Conservation (phyloP, 2,888 invertebrate species). For the Pelosia muscerda region DNA sequence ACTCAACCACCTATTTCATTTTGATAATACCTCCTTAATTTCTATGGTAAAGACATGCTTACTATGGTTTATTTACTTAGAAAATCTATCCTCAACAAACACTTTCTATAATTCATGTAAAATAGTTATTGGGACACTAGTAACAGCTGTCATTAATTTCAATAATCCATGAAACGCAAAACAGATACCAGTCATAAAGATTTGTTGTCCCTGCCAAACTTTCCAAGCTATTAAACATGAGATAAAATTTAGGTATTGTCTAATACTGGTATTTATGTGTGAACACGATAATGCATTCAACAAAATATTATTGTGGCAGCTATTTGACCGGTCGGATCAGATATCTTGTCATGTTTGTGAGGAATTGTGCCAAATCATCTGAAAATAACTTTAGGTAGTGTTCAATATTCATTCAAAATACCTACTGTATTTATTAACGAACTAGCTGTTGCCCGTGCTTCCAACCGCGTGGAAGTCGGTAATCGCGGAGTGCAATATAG, state of each 20-base stretch:
- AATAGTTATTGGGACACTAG: not conserved
- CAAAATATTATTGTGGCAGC: constrained; percentile 68
- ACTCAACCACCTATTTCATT: too few relatives aligned
- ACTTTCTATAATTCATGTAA: too few relatives aligned
- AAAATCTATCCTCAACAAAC: too few relatives aligned
- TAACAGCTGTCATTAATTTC: not conserved
- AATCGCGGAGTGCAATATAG: too few relatives aligned
- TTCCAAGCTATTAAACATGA: not conserved
- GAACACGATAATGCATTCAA: constrained; percentile 36
- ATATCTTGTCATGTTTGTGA: constrained; percentile 62
- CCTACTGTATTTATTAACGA: not conserved
- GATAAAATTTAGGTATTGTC: not conserved
- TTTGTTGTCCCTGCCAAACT: not conserved
- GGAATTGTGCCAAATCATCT: constrained; percentile 72
- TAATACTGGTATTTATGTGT: constrained; percentile 45
- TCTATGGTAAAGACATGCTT: not conserved
- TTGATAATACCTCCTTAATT: too few relatives aligned
- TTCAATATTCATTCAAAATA: constrained; percentile 31
- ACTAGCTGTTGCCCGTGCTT: too few relatives aligned
- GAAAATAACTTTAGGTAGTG: constrained; percentile 47
- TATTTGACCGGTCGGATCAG: constrained; percentile 67
- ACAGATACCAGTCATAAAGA: not conserved
- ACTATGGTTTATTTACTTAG: not conserved
- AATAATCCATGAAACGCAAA: constrained; percentile 3
- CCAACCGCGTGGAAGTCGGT: too few relatives aligned